Base-by-base conservation (phyloP, 2,888 invertebrate species). In the Stegana nigrithorax region DNA sequence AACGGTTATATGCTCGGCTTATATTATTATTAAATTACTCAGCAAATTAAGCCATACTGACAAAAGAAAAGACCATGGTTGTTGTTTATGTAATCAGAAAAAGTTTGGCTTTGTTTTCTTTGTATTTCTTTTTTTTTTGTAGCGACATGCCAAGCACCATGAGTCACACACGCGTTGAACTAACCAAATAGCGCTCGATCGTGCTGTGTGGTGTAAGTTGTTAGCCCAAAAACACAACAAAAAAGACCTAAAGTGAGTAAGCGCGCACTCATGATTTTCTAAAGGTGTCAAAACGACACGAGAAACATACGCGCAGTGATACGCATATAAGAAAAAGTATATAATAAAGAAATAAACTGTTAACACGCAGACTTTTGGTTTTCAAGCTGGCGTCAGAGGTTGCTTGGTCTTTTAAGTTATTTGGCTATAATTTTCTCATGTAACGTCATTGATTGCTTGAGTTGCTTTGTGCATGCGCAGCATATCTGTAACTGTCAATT, bases 201-300 rank as follows among this genome's bases (percentile, higher is more conserved):
- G n/a, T n/a, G n/a, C n/a, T n/a, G n/a, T n/a, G n/a, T n/a, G n/a
- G n/a, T n/a, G n/a, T n/a, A n/a, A n/a, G n/a, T 47, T 47, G 32
- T 53, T 71, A 62, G 47, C 62, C 68, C 64, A 63, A 76, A 57
- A 53, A 36, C n/a, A n/a, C n/a, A n/a, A n/a, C n/a, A 53, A 23
- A 58, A 50, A 47, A 25, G 26, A 10, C 45, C 32, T 47, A 47
- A 57, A 12, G 62, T 76, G 71, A 76, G 67, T 78, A 71, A 78
- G 68, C 77, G 77, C 79, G 69, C 63, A 74, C 72, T 76, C 78
- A 75, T 73, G 77, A 66, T 55, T 12, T 75, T 78, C 63, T 59
- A 78, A 73, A 72, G 70, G 70, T 73, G 70, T 59, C 66, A 36
- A 36, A 17, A n/a, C n/a, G 69, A 12, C 62, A 58, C 45, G n/a